Percentiles rank a stretch among this genome's conserved stretches.
Evolutionary conservation across 2,113 vertebrate genomes (phyloP).

Genomic region (Siniperca knerii): DNA sequence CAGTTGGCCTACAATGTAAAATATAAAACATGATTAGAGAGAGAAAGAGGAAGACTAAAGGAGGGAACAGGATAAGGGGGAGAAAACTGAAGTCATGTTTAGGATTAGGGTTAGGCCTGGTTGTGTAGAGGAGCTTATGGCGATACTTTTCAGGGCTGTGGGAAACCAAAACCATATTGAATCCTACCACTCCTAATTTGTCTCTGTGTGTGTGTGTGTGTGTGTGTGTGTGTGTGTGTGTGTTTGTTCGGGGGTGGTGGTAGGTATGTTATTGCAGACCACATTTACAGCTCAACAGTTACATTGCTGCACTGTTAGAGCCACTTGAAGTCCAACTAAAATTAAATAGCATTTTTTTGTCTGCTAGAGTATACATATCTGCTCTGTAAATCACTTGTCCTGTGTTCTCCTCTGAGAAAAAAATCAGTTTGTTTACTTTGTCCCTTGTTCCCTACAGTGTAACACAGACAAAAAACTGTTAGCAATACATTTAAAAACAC

Average conservation of each 20-base stretch:
- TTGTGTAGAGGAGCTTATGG: slow-evolving; percentile 59
- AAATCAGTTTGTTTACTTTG: not conserved
- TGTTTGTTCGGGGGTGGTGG: not conserved
- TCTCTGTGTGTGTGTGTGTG: not conserved
- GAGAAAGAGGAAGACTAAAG: slow-evolving; percentile 17
- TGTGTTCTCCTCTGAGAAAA: not conserved
- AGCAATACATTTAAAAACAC: not conserved
- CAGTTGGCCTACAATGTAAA: slow-evolving; percentile 66
- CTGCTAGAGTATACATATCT: not conserved
- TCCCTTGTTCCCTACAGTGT: too few relatives aligned
- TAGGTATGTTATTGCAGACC: slow-evolving; percentile 7
- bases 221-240: not conserved
- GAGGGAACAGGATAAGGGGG: slow-evolving; percentile 4
- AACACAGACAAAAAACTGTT: not conserved
- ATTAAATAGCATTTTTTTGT: not conserved
- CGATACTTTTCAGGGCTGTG: slow-evolving; percentile 54
- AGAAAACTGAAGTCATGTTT: slow-evolving; percentile 72
- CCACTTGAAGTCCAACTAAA: not conserved
- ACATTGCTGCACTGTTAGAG: not conserved
- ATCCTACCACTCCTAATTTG: slow-evolving; percentile 29
- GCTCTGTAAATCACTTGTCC: not conserved
- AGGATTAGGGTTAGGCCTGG: slow-evolving; percentile 64
- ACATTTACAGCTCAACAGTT: slow-evolving; percentile 30
- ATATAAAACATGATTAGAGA: slow-evolving; percentile 70
- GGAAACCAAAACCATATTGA: slow-evolving; percentile 37